These are phyloP conservation scores for Chrysolina americana DNA, from an alignment of 2,888 invertebrate genomes.

Conservation along the genomic window DNA sequence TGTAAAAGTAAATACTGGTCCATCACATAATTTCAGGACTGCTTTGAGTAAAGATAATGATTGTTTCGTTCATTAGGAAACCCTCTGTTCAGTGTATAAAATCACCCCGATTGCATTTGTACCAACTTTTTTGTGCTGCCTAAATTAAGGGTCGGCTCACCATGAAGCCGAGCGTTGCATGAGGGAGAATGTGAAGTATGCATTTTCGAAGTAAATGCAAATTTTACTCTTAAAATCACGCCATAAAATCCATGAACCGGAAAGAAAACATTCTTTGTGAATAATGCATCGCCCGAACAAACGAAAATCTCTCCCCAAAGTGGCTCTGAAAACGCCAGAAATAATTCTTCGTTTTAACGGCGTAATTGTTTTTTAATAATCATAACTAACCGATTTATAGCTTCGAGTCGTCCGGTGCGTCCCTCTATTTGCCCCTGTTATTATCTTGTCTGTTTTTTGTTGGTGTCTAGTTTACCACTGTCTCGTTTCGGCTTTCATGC, in stretches of 20 bases:
- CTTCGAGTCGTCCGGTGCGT: slow-evolving; percentile 31
- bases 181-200: slow-evolving; percentile 40
- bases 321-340: slow-evolving; percentile 53
- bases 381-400: slow-evolving; percentile 47
- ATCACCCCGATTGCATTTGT: slow-evolving; percentile 38
- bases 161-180: slow-evolving; percentile 40
- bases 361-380: slow-evolving; percentile 58
- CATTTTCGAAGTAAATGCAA: slow-evolving; percentile 57
- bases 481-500: slow-evolving; percentile 54
- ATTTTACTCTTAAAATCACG: slow-evolving; percentile 60
- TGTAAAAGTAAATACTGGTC: too few relatives aligned
- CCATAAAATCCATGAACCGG: slow-evolving; percentile 61
- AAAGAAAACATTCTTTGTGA: slow-evolving; percentile 55
- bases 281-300: slow-evolving; percentile 54
- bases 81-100: slow-evolving; percentile 30
- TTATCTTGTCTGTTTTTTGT: slow-evolving; percentile 58
- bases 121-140: slow-evolving; percentile 32
- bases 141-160: slow-evolving; percentile 40
- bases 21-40: not conserved
- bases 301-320: slow-evolving; percentile 55
- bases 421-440: slow-evolving; percentile 47
- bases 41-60: not conserved
- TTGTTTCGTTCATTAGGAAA: not conserved
- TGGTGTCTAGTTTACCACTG: slow-evolving; percentile 49
- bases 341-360: slow-evolving; percentile 26